Base-by-base conservation (phyloP, 1,140 invertebrate genomes). In the Bombus sylvicola region DNA sequence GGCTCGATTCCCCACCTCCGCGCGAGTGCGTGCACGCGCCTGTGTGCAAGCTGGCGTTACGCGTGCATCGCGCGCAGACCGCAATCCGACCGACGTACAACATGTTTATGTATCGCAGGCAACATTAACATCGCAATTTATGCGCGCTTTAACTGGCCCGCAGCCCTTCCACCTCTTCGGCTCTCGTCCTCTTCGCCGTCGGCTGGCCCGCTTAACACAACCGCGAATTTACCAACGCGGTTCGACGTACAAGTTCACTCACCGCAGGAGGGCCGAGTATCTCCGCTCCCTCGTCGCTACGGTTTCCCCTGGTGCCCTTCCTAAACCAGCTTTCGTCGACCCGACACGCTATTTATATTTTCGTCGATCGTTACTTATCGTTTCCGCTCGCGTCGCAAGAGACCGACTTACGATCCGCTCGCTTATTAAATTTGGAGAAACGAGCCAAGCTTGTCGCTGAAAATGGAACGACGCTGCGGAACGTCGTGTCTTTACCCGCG, bases 41-140 rank as follows among this genome's bases (percentile, higher is more conserved):
- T 31, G 64, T 64, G 62, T 43, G 72, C 57, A 74, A 13, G 72
- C 72, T 34, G 37, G 76, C 76, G 76, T 74, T 87, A 89, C 82
- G 91, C 89, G 84, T 89, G 90, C 82, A 91, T 85, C 88, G 89
- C 87, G 89, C 83, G 75, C 39, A 84, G 87, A 92, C 93, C 92
- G 91, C 93, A 94, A 91, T 93, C 88, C 92, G 47, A 93, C 92
- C 91, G 87, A 91, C 93, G 91, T 93, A 93, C 93, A 93, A 93
- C 93, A 94, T 94, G 94, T 94, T 94, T 94, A 94, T 94, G 93
- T 92, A 93, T 92, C 90, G 92, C 91, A 89, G 89, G 90, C 86
- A 93, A 93, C 93, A 94, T 94, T 94, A 94, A 94, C 93, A 92
- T 92, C 87, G 91, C 91, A 93, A 94, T 94, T 94, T 94, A 94